phyloP scores from a whole-genome alignment of 2,888 invertebrate species.

The Eulithis testata region DNA sequence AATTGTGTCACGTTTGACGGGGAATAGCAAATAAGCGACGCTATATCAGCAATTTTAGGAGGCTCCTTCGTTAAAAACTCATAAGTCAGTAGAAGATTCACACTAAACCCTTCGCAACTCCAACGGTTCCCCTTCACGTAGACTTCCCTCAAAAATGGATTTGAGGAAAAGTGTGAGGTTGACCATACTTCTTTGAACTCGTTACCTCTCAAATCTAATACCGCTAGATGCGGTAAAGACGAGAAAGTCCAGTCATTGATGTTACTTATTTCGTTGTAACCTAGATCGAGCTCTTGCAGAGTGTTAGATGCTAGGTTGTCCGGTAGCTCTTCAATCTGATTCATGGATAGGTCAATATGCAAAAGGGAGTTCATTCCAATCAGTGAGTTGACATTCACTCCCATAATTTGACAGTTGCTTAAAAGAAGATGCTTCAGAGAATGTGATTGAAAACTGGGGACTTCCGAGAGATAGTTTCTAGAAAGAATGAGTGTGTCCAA shows the following conservation, averaged over 20 bases:
- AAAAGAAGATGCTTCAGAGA: slow-evolving; percentile 84
- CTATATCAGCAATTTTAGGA: slow-evolving; percentile 70
- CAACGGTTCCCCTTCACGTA: slow-evolving; percentile 90
- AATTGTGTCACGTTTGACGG: slow-evolving; percentile 87
- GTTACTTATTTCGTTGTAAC: slow-evolving; percentile 84
- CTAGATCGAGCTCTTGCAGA: slow-evolving; percentile 85
- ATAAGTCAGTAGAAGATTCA: slow-evolving; percentile 85
- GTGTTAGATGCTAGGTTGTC: slow-evolving; percentile 83
- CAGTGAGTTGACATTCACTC: slow-evolving; percentile 79
- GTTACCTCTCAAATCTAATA: slow-evolving; percentile 89
- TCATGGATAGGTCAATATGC: slow-evolving; percentile 86
- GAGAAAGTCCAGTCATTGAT: slow-evolving; percentile 86
- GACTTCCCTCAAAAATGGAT: slow-evolving; percentile 84
- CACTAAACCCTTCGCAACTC: slow-evolving; percentile 88
- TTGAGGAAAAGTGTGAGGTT: slow-evolving; percentile 85
- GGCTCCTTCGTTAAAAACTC: slow-evolving; percentile 85
- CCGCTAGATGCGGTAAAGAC: slow-evolving; percentile 85
- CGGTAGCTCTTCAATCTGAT: slow-evolving; percentile 86
- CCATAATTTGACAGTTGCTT: slow-evolving; percentile 87
- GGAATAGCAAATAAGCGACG: slow-evolving; percentile 86
- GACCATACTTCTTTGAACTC: slow-evolving; percentile 87
- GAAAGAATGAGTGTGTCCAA: slow-evolving; percentile 86
- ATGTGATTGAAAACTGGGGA: slow-evolving; percentile 83
- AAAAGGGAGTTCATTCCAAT: slow-evolving; percentile 83
- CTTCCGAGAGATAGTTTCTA: slow-evolving; percentile 85